Percentiles rank a stretch among this genome's conserved stretches.
These are phyloP conservation scores for Laspeyria flexula DNA, from an alignment of 2,888 invertebrate genomes.

Conservation along the genomic window DNA sequence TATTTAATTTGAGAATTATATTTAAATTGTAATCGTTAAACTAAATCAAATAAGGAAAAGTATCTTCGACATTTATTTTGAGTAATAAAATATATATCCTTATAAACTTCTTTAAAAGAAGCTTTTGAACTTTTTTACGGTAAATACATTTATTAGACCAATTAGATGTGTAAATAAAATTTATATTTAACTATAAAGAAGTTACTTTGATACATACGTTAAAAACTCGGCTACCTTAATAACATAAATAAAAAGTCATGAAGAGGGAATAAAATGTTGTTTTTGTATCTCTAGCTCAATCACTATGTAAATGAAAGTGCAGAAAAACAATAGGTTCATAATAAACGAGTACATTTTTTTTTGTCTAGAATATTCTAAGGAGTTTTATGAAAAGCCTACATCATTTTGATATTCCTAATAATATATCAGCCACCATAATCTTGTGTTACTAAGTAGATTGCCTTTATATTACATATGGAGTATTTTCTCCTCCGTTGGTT, in stretches of 20 bases:
- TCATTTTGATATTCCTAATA: not conserved
- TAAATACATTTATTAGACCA: not conserved
- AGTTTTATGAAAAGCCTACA: not conserved
- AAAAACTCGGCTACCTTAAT: slow-evolving; percentile 11
- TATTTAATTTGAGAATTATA: too few relatives aligned
- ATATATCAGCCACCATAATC: not conserved
- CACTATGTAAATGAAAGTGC: not conserved
- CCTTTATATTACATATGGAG: slow-evolving; percentile 2
- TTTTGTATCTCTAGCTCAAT: slow-evolving; percentile 3
- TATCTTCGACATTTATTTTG: too few relatives aligned
- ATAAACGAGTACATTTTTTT: too few relatives aligned
- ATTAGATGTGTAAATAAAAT: not conserved
- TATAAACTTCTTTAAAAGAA: too few relatives aligned
- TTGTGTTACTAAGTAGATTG: not conserved
- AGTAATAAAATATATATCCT: too few relatives aligned
- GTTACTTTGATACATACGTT: not conserved
- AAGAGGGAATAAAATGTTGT: slow-evolving; percentile 43
- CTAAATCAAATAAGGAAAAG: too few relatives aligned
- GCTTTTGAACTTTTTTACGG: too few relatives aligned
- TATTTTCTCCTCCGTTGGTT: slow-evolving; percentile 4
- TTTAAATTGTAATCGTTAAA: too few relatives aligned
- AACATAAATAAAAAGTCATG: slow-evolving; percentile 33
- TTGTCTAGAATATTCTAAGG: not conserved
- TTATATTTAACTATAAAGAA: not conserved
- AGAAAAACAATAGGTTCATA: too few relatives aligned